phyloP scores from a whole-genome alignment of 1,140 invertebrate genomes.

The Tetragnatha versicolor region DNA sequence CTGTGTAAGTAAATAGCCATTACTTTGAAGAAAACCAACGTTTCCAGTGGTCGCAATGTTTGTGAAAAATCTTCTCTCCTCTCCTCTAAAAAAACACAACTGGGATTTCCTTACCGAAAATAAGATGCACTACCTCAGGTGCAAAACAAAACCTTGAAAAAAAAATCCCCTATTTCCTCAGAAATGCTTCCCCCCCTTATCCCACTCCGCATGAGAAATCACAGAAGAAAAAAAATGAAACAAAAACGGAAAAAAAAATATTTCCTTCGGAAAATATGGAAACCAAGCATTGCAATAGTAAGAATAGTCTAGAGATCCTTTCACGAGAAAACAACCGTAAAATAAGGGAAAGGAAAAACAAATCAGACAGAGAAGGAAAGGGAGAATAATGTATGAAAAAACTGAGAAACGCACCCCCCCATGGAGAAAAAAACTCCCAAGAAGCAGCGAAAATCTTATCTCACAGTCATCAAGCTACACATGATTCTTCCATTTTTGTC shows the following conservation, averaged over 20 bases:
- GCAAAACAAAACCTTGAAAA: not conserved
- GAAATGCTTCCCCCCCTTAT: not conserved
- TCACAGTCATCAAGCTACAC: slow-evolving; percentile 40
- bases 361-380: too few species aligned
- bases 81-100: too few species aligned
- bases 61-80: too few species aligned
- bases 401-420: too few species aligned
- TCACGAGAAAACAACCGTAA: slow-evolving; percentile 3
- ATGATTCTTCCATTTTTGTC: slow-evolving; percentile 44
- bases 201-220: not conserved
- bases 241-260: not conserved
- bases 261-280: not conserved
- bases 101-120: not conserved
- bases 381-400: too few species aligned
- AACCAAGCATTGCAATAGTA: not conserved
- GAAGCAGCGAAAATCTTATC: slow-evolving; percentile 25
- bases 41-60: too few species aligned
- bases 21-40: too few species aligned
- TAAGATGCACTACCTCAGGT: slow-evolving; percentile 2
- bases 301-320: slow-evolving; percentile 5
- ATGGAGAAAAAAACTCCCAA: not conserved
- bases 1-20: too few species aligned
- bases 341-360: not conserved
- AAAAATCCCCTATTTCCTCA: not conserved
- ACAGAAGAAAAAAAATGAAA: too few species aligned